Evolutionary conservation across 2,888 invertebrate genomes (phyloP).

Genomic region (Blomia tropicalis): DNA sequence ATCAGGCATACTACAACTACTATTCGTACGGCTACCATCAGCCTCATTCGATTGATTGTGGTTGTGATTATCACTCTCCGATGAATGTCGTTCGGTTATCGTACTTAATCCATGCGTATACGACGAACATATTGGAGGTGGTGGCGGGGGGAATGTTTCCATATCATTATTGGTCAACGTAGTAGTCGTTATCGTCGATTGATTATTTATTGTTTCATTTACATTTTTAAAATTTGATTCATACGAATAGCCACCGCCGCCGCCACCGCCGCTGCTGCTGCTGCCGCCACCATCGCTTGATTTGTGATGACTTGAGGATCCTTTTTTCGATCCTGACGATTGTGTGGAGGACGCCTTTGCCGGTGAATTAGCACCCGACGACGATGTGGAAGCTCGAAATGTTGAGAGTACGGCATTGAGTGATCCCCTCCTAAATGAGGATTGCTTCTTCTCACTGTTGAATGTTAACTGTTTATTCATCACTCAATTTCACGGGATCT

Average conservation of each 20-base stretch:
- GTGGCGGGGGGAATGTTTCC: not conserved
- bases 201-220: not conserved
- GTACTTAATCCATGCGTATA: not conserved
- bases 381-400: not conserved
- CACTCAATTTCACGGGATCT: not conserved
- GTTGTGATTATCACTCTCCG: not conserved
- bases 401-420: slow-evolving; percentile 6
- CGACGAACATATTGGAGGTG: not conserved
- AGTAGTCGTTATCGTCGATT: not conserved
- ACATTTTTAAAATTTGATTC: not conserved
- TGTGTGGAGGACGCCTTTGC: not conserved
- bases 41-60: too few relatives aligned
- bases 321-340: not conserved
- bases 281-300: too few relatives aligned
- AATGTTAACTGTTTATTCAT: slow-evolving; percentile 3
- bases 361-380: not conserved
- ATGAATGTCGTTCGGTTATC: not conserved
- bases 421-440: not conserved
- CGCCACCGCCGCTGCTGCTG: too few relatives aligned
- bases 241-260: not conserved
- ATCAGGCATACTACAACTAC: slow-evolving; percentile 8
- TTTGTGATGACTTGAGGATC: not conserved
- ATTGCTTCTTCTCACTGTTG: slow-evolving; percentile 1
- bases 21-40: slow-evolving; percentile 1
- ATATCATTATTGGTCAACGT: not conserved